Conservation (phyloP, 2,888 invertebrate genomes). For the Hecatera dysodea region DNA sequence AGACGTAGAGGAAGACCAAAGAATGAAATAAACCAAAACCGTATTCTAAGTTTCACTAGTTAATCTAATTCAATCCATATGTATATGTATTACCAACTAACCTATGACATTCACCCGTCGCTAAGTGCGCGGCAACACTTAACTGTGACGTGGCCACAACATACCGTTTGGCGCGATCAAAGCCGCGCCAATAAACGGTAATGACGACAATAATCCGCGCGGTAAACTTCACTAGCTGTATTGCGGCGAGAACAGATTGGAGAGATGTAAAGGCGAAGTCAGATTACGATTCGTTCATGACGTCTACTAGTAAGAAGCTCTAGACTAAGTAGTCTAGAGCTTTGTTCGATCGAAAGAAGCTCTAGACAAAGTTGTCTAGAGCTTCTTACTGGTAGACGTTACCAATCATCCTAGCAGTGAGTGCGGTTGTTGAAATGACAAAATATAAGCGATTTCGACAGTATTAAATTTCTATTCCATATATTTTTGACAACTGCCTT, state of each 20-base stretch:
- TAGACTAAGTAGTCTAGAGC: too few species aligned
- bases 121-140: neutral
- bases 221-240: constrained; percentile 24
- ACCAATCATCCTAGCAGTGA: too few species aligned
- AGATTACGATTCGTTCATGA: neutral
- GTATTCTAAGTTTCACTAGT: neutral
- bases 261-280: neutral
- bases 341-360: too few species aligned
- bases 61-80: neutral
- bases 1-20: neutral
- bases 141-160: neutral
- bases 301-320: too few species aligned
- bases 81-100: too few species aligned
- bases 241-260: neutral
- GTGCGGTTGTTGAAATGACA: too few species aligned
- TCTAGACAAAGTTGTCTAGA: too few species aligned
- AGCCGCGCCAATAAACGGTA: constrained; percentile 11
- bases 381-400: too few species aligned
- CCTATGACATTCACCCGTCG: neutral
- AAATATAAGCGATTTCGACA: too few species aligned
- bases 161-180: neutral
- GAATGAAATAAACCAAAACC: neutral
- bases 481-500: too few species aligned
- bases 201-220: constrained; percentile 26
- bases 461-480: too few species aligned